Base-by-base conservation (phyloP, 2,888 invertebrate species). In the Eudasyphora cyanicolor region DNA sequence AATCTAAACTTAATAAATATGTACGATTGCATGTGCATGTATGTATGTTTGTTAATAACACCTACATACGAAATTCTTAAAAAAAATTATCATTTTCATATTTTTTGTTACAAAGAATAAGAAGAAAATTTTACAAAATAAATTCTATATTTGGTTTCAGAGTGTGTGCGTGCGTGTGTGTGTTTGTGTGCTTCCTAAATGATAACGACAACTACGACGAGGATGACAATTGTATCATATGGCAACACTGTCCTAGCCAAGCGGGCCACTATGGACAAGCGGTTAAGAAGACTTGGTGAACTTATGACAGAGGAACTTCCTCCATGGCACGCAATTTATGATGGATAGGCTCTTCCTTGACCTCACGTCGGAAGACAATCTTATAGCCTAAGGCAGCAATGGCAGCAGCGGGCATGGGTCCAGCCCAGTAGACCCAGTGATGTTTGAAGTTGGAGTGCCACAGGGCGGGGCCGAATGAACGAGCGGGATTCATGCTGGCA, bases 391-490 rank as follows among this genome's bases (percentile, higher is more conserved):
- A 60, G 21, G 93, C 89, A 1, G 92, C 91, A 2, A 93, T 42
- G 8, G 91, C 84, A 7, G 92, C 90, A 0, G 92, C 93, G 2
- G 88, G 82, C 24, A 94, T 69, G 0, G 96, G 96, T 21, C 94
- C 96, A 5, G 94, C 90, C 95, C 96, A 96, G 88, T 95, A 96
- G 0, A 95, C 80, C 96, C 96, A 97, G 84, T 96, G 96, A 32
- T 92, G 86, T 0, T 89, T 85, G 94, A 96, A 96, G 51, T 93
- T 92, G 1, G 93, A 93, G 38, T 95, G 95, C 93, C 95, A 94
- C 1, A 96, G 86, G 0, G 96, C 96, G 0, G 96, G 96, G 0
- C 93, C 96, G 19, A 97, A 93, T 5, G 94, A 93, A 83, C 96
- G 93, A 0, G 94, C 95, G 0, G 96, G 96, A 88, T 96, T 96